These are phyloP conservation scores for Dipodomys merriami DNA, from an alignment of 2,113 vertebrate species.

Conservation along the genomic window DNA sequence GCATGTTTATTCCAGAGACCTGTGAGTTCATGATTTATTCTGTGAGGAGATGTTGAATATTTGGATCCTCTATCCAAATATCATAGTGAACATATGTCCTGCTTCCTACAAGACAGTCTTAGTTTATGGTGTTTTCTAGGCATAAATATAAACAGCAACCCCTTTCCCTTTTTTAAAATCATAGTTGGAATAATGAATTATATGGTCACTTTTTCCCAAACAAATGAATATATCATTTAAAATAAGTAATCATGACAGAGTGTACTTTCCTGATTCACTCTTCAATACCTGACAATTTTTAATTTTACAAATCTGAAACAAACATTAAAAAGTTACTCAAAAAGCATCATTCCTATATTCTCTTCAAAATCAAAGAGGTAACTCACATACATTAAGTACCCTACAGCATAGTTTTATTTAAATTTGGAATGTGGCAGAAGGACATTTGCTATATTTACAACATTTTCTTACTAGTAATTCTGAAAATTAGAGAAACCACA, in stretches of 20 bases:
- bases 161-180: conserved; percentile 11
- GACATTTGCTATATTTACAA: neutral
- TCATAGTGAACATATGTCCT: conserved; percentile 27
- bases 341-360: too few species aligned
- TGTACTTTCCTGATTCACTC: neutral
- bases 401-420: neutral
- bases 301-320: neutral
- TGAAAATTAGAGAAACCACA: neutral
- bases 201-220: conserved; percentile 23
- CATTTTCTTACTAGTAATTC: neutral
- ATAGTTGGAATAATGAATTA: conserved; percentile 44
- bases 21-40: conserved; percentile 52
- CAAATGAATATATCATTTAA: conserved; percentile 5
- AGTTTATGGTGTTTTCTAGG: conserved; percentile 58
- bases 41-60: conserved; percentile 55
- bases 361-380: conserved; percentile 3
- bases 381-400: neutral
- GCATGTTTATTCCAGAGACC: neutral
- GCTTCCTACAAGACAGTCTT: neutral
- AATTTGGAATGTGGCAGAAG: neutral
- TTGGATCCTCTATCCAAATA: conserved; percentile 56
- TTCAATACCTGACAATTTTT: neutral
- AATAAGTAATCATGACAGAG: neutral
- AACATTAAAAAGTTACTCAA: too few species aligned
- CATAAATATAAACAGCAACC: conserved; percentile 54